Evolutionary conservation across 2,797 vertebrate genomes (phyloP), one percentile per base, ranked within the genome.

Genomic region (Rhinogobio ventralis): DNA sequence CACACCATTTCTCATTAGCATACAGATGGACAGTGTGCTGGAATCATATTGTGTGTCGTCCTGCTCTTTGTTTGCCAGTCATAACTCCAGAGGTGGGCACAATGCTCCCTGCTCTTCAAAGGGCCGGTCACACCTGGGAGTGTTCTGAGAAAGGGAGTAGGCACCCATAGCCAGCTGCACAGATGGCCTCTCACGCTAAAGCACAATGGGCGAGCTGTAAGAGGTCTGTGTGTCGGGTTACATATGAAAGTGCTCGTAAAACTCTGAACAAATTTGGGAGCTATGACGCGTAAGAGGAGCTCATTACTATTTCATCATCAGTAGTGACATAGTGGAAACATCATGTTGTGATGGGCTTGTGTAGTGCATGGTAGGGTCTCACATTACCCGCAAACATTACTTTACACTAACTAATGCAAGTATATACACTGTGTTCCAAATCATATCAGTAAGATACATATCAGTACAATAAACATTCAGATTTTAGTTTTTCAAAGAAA

Each of bases 21-120:
- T 95, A 95, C 94, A 95, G 94, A 90, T 95, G 93, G 93, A 88
- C 84, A 93, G 90, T 92, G 90, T 83, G 71, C 82, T 86, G 89
- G 91, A 94, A 92, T 93, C 89, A 89, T 88, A 89, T 90, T 85
- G 84, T 85, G 86, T 91, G 85, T 89, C 88, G 66, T 71, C 49
- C 45, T 81, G 55, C 73, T 84, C 83, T 90, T 88, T 90, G 86
- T 90, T 87, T 87, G 85, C 36, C 66, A 87, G 87, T 89, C 89
- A 88, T 85, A 71, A 89, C 91, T 90, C 89, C 90, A 91, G 90
- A 73, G 90, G 90, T 92, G 92, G 89, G 91, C 90, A 89, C 89
- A 88, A 90, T 90, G 88, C 86, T 83, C 67, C 83, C 87, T 82
- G 86, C 79, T 86, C 89, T 91, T 94, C 93, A 93, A 92, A 92